Conservation (phyloP, 2,113 vertebrate genomes). For the Lagopus leucura region DNA sequence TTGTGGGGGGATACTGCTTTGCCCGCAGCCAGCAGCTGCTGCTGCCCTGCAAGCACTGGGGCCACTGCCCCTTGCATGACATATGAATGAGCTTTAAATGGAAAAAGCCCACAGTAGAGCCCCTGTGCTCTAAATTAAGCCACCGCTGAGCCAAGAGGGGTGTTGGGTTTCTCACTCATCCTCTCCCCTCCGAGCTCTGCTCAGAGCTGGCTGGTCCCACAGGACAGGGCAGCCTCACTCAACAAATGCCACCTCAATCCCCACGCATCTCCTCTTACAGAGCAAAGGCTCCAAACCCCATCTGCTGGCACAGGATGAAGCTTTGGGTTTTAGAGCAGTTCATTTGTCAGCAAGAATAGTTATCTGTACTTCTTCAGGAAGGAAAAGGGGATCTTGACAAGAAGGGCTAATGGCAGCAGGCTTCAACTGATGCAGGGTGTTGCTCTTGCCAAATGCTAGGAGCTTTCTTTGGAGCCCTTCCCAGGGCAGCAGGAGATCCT, state of each 20-base stretch:
- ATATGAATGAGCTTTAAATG: slow-evolving; percentile 43
- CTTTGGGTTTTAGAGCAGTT: not conserved
- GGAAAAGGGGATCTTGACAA: not conserved
- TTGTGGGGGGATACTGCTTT: rapidly evolving
- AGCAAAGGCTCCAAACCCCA: not conserved
- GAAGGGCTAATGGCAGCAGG: not conserved
- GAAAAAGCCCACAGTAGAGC: slow-evolving; percentile 33
- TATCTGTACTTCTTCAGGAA: not conserved
- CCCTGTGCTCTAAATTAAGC: slow-evolving; percentile 67
- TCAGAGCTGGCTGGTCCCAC: not conserved
- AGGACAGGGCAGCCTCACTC: not conserved
- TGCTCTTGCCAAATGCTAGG: not conserved
- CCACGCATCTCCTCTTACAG: not conserved
- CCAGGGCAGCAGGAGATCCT: not conserved
- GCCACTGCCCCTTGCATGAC: not conserved
- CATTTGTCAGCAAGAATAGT: rapidly evolving
- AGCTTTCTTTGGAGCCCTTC: not conserved
- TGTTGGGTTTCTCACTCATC: slow-evolving; percentile 50
- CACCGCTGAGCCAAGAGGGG: not conserved
- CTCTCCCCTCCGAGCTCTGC: not conserved
- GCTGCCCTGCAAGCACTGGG: not conserved
- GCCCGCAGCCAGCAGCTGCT: slow-evolving; percentile 28
- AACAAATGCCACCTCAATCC: slow-evolving; percentile 24
- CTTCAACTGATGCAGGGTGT: not conserved
- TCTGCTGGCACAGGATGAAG: not conserved